phyloP scores from a whole-genome alignment of 2,113 vertebrate species.

The Tor tambroides region DNA sequence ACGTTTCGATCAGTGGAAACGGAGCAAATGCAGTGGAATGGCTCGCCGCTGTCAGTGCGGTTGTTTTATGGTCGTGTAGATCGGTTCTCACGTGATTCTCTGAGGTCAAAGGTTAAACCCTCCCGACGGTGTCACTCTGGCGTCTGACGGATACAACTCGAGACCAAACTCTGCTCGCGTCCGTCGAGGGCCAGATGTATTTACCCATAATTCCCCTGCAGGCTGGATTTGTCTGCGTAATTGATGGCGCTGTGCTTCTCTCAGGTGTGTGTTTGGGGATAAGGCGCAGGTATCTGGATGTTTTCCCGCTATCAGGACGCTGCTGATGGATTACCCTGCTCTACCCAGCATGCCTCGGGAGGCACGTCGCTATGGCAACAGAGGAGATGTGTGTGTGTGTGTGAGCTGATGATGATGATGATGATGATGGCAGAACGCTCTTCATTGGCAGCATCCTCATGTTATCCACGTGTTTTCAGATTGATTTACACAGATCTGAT shows the following conservation, averaged over 20 bases:
- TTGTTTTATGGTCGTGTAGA: not conserved
- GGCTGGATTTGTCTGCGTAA: constrained; percentile 46
- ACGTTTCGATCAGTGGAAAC: not conserved
- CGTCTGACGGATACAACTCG: not conserved
- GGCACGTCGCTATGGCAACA: constrained; percentile 61
- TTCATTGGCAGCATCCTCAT: not conserved
- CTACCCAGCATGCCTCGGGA: constrained; percentile 46
- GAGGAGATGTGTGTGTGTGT: not conserved
- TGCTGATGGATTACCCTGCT: constrained; percentile 65
- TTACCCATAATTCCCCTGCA: constrained; percentile 48
- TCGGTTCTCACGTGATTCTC: not conserved
- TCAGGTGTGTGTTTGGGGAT: constrained; percentile 32
- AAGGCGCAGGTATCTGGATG: constrained; percentile 44
- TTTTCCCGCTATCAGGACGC: constrained; percentile 49
- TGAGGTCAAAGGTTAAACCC: constrained; percentile 31
- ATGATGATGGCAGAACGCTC: not conserved
- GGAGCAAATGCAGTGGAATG: too few relatives aligned
- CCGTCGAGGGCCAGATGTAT: constrained; percentile 2
- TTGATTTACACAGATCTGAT: too few relatives aligned
- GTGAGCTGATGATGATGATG: not conserved
- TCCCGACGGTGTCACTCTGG: not conserved
- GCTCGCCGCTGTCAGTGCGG: too few relatives aligned
- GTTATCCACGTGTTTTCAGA: not conserved
- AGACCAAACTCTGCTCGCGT: not conserved
- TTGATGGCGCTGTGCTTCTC: constrained; percentile 39